Conservation (phyloP, 2,113 vertebrate species). For the Pristiophorus japonicus region DNA sequence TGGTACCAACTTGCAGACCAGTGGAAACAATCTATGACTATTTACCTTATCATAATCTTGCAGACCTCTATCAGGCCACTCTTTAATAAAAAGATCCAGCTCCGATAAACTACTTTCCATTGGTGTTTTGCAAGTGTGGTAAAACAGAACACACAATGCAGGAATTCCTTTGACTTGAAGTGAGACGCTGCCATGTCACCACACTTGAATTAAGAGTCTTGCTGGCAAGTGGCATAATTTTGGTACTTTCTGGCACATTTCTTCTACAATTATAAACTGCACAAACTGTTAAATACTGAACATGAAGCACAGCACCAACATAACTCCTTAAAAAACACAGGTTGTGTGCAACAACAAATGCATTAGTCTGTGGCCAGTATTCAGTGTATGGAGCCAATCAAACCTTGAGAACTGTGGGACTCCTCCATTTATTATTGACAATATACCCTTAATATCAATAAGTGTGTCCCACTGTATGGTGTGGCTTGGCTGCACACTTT, state of each 20-base stretch:
- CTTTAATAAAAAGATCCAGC: background rate
- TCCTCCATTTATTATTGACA: background rate
- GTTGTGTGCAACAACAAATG: background rate
- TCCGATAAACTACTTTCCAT: background rate
- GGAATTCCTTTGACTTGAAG: background rate
- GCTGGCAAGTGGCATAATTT: background rate
- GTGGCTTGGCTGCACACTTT: background rate
- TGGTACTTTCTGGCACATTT: background rate
- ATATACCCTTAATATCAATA: background rate
- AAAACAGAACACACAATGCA: background rate
- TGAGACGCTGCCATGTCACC: background rate
- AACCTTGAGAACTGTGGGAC: background rate
- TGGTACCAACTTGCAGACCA: background rate
- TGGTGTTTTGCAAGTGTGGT: background rate
- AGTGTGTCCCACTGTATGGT: background rate
- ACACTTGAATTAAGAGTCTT: background rate
- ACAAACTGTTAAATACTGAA: background rate
- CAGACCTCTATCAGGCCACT: background rate
- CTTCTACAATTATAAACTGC: background rate
- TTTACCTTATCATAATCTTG: background rate
- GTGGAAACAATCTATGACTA: background rate
- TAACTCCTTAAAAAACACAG: background rate
- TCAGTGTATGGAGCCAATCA: background rate
- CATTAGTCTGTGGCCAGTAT: background rate
- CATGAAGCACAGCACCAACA: background rate